Conservation (phyloP, 35 echinoderm and acorn worm species). For the Ophiothrix spiculata region DNA sequence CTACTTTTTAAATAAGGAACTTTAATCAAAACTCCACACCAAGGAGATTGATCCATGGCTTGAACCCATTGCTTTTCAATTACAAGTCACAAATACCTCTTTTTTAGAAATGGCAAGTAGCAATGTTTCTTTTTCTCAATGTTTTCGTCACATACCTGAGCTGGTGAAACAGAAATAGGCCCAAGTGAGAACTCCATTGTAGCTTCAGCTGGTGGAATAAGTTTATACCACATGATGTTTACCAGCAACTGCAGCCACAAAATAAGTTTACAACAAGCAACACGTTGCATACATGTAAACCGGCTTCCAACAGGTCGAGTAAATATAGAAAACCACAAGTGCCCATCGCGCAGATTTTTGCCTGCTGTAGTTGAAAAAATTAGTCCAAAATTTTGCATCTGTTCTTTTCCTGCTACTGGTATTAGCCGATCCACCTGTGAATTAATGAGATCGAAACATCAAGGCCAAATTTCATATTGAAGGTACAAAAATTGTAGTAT, state of each 20-base stretch:
- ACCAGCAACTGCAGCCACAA: conserved; percentile 88
- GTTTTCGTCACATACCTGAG: conserved; percentile 84
- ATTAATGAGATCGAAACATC: too few relatives aligned
- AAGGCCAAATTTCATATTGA: too few relatives aligned
- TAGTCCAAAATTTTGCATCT: conserved; percentile 82
- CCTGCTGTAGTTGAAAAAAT: conserved; percentile 58
- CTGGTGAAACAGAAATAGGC: conserved; percentile 70
- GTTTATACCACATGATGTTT: conserved; percentile 86
- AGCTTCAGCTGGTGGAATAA: conserved; percentile 35
- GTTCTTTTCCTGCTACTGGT: conserved; percentile 79
- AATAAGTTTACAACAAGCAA: conserved; percentile 70
- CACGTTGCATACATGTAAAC: conserved; percentile 68
- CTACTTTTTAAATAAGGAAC: too few relatives aligned
- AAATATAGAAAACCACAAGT: conserved; percentile 83
- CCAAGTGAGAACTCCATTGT: conserved; percentile 51
- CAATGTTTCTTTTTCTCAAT: too few relatives aligned
- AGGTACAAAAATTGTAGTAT: too few relatives aligned
- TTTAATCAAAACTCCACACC: too few relatives aligned
- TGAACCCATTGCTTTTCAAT: too few relatives aligned
- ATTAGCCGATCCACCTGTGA: conserved; percentile 78
- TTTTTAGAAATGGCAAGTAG: too few relatives aligned
- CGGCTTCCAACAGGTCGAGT: conserved; percentile 62
- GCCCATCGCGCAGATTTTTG: conserved; percentile 81
- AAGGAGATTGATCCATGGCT: too few relatives aligned
- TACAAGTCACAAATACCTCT: too few relatives aligned